phyloP scores from a whole-genome alignment of 2,113 vertebrate species.

The Panthera tigris region DNA sequence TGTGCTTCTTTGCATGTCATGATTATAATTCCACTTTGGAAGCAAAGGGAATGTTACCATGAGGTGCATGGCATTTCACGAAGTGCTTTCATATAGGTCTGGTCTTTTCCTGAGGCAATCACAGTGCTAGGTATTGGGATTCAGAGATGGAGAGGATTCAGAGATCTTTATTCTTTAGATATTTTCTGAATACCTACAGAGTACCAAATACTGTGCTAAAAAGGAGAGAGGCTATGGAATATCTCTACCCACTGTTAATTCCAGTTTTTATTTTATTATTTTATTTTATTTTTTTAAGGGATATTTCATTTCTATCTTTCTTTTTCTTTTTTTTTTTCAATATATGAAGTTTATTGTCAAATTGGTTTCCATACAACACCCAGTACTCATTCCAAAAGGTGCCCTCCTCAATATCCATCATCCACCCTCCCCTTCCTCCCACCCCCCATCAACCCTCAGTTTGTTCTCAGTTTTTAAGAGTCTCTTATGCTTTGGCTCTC shows the following conservation, averaged over 20 bases:
- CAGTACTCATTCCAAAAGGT: no score
- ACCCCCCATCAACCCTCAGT: no score
- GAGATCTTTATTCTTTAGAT: background rate
- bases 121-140: background rate
- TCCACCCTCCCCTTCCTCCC: no score
- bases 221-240: background rate
- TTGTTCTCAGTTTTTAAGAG: no score
- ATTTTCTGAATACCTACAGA: background rate
- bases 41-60: background rate
- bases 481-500: no score
- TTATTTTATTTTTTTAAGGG: no score
- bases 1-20: background rate
- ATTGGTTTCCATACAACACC: no score
- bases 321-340: no score
- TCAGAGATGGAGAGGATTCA: background rate
- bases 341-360: no score
- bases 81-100: background rate
- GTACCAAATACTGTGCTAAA: background rate
- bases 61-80: background rate
- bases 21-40: background rate
- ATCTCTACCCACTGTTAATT: rapidly evolving
- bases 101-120: background rate
- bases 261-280: background rate
- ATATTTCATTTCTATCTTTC: no score
- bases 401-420: no score